phyloP scores from a whole-genome alignment of 2,797 vertebrate genomes.

The Garrulus glandarius region DNA sequence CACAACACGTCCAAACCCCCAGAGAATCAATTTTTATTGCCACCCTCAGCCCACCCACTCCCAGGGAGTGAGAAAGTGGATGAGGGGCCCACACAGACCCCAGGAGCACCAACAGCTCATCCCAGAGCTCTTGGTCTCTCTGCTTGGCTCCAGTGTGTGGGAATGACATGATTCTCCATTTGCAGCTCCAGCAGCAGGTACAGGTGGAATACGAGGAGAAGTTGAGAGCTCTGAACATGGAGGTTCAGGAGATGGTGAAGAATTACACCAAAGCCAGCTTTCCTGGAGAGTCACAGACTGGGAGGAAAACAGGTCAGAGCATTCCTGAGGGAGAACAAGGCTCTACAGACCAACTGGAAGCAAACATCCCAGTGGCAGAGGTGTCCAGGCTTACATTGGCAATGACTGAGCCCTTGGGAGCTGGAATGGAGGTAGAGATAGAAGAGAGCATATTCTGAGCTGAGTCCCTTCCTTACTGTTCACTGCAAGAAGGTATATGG shows the following conservation, averaged over 20 bases:
- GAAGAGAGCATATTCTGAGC: conserved; percentile 50
- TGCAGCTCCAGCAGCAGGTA: conserved; percentile 85
- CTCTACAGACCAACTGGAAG: neutral
- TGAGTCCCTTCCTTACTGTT: neutral
- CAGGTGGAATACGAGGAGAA: conserved; percentile 80
- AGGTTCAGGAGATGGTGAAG: conserved; percentile 81
- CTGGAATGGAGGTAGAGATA: neutral
- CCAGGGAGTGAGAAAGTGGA: neutral
- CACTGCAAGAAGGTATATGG: neutral
- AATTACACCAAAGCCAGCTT: conserved; percentile 74
- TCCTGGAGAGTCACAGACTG: conserved; percentile 70
- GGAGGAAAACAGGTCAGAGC: neutral
- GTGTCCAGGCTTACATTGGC: neutral
- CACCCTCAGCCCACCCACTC: neutral
- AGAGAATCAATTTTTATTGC: neutral
- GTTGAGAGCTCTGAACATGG: conserved; percentile 74
- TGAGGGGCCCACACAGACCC: neutral
- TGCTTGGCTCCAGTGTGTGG: neutral
- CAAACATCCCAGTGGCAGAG: neutral
- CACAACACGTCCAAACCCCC: neutral
- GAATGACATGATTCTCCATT: neutral
- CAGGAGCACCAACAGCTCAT: neutral
- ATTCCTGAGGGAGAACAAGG: neutral
- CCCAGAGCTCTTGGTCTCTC: neutral
- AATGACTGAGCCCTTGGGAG: neutral